A percentile compares a stretch with the other conserved stretches of the same genome.
phyloP scores from a whole-genome alignment of 2,113 vertebrate species.

The Tachycineta bicolor region DNA sequence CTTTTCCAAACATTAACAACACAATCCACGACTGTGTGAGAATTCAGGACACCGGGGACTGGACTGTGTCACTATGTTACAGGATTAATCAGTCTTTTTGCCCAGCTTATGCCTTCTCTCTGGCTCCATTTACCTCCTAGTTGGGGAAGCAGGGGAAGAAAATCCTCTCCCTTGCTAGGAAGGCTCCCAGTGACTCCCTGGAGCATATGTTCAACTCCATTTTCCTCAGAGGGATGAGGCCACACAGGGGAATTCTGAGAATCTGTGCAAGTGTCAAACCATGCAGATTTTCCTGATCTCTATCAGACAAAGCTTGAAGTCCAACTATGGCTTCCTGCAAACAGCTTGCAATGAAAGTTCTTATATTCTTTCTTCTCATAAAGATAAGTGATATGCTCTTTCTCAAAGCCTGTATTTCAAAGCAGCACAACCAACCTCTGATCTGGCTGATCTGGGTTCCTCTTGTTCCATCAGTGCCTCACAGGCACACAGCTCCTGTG shows the following conservation, averaged over 20 bases:
- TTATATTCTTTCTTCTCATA: neutral
- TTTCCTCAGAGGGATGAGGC: neutral
- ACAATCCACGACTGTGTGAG: neutral
- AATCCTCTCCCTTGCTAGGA: neutral
- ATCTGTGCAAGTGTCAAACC: neutral
- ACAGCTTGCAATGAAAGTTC: neutral
- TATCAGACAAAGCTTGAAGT: neutral
- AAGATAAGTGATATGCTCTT: neutral
- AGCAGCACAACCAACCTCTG: neutral
- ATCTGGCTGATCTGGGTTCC: neutral
- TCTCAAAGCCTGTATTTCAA: neutral
- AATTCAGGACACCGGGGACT: neutral
- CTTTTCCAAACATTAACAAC: neutral
- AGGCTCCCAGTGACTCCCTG: neutral
- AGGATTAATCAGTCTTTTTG: neutral
- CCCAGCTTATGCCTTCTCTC: neutral
- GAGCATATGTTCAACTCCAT: neutral
- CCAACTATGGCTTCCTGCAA: neutral
- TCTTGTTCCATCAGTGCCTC: neutral
- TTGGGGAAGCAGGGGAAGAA: neutral
- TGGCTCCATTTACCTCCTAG: accelerated
- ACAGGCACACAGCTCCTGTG: neutral
- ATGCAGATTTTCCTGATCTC: neutral
- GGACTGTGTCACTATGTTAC: neutral
- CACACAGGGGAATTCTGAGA: neutral